Base-by-base conservation (phyloP, 37 sponge, comb jelly and placozoan genomes). In the Halichondria panicea region DNA sequence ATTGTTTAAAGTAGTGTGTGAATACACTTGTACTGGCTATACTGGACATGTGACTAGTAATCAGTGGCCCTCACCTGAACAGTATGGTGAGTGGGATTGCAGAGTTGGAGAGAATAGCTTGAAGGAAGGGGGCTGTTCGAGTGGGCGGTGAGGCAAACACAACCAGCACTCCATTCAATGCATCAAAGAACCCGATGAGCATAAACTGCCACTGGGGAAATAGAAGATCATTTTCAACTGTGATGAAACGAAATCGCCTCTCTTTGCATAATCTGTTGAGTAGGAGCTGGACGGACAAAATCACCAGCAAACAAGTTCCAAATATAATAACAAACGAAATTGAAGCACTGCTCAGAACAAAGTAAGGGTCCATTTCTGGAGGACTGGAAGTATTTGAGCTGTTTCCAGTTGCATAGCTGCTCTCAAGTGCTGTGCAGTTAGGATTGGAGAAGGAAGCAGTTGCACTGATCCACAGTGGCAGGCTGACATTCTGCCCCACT, bases 151-250 rank as follows among this genome's bases (percentile, higher is more conserved):
- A 62, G 11, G 90, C 79, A 71, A 78, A 89, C 8, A 89, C 90
- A 4, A 89, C 81, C 12, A 89, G 58, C 13, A 89, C 40, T 27
- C 90, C 90, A 46, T 89, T 89, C 15, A 84, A 38, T 4, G 90
- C 85, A 39, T 89, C 90, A 70, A 70, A 89, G 43, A 84, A 3
- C 3, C 90, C 90, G 59, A 89, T 43, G 21, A 84, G 67, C 11
- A 89, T 13, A 1, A 89, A 38, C 70, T 89, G 79, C 80, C 77
- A 77, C 55, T 84, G 90, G 0, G 90, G 90, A 72, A 89, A 89
- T 45, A 0, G 22, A 0, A 76, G 57, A 43, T 85, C 81, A 12
- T 76, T 50, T 39, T 55, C 58, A 28, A 60, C 54, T 11, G 73
- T 78, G 24, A 67, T 46, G 11, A 33, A 46, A 27, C n/a, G 27